These are phyloP conservation scores for Siniperca chuatsi DNA, from an alignment of 2,113 vertebrate species.

Conservation along the genomic window DNA sequence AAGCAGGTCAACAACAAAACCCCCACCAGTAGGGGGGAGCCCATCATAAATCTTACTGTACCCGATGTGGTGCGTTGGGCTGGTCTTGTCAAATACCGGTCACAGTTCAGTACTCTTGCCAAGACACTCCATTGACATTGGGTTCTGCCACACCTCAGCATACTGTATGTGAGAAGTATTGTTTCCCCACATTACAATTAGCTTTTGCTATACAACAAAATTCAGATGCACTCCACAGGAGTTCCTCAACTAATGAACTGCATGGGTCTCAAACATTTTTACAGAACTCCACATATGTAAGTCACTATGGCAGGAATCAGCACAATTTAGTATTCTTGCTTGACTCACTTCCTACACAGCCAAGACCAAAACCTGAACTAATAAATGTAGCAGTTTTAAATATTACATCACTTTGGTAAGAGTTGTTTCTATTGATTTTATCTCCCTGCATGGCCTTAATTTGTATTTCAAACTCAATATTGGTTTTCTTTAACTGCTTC, in stretches of 20 bases:
- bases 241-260: not conserved
- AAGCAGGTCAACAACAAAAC: not conserved
- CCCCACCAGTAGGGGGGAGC: not conserved
- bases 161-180: too few relatives aligned
- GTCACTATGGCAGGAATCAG: not conserved
- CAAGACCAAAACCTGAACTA: not conserved
- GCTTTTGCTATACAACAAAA: not conserved
- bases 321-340: not conserved
- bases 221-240: not conserved
- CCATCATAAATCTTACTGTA: not conserved
- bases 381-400: slow-evolving; percentile 7
- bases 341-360: not conserved
- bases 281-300: not conserved
- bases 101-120: not conserved
- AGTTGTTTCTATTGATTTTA: slow-evolving; percentile 9
- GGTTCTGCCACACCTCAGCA: not conserved
- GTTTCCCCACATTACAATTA: not conserved
- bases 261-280: not conserved
- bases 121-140: not conserved
- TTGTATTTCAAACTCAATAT: slow-evolving; percentile 7
- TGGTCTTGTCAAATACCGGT: not conserved
- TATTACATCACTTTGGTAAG: not conserved
- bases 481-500: slow-evolving; percentile 22
- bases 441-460: not conserved
- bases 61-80: too few relatives aligned